Percentiles rank a stretch among this genome's conserved stretches.
phyloP scores from a whole-genome alignment of 92 coral and sea anemone species.

The Nematostella vectensis region DNA sequence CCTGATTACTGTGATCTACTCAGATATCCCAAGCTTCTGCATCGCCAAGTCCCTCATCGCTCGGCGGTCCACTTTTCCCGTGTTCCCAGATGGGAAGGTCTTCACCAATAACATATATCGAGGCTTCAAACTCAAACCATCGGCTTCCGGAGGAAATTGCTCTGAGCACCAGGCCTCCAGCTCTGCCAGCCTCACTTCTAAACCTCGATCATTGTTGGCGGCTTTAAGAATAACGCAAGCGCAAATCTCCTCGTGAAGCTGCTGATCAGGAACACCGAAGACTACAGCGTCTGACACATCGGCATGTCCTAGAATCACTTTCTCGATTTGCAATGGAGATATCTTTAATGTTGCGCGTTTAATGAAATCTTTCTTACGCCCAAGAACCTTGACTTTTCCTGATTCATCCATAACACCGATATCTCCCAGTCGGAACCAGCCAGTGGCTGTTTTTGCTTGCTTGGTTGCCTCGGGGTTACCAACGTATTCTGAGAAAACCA shows the following conservation, averaged over 20 bases:
- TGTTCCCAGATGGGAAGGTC: not conserved
- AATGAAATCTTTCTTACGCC: slow-evolving; percentile 25
- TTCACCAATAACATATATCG: slow-evolving; percentile 11
- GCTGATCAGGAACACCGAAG: slow-evolving; percentile 30
- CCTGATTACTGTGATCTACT: too few species aligned
- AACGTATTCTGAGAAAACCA: slow-evolving; percentile 21
- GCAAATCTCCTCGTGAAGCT: slow-evolving; percentile 21
- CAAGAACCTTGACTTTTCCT: slow-evolving; percentile 15
- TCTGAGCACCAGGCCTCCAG: slow-evolving; percentile 23
- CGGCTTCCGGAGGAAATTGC: too few species aligned
- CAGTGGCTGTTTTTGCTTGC: slow-evolving; percentile 12
- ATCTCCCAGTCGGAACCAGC: slow-evolving; percentile 30
- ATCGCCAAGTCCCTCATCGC: slow-evolving; percentile 13
- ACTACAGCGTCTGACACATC: slow-evolving; percentile 11
- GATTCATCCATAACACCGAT: slow-evolving; percentile 20
- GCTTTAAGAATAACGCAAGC: slow-evolving; percentile 9
- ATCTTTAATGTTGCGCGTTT: slow-evolving; percentile 25
- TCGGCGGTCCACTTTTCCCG: slow-evolving; percentile 18
- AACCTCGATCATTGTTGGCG: not conserved
- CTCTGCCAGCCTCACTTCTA: slow-evolving; percentile 7
- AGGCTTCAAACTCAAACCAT: slow-evolving; percentile 22
- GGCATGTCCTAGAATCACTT: slow-evolving; percentile 12
- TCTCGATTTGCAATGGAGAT: slow-evolving; percentile 25
- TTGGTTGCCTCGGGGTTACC: slow-evolving; percentile 21
- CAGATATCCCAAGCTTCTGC: slow-evolving; percentile 11